Percentiles rank a stretch among this genome's conserved stretches.
Evolutionary conservation across 2,888 invertebrate genomes (phyloP).

Genomic region (Sussaba pulchella): DNA sequence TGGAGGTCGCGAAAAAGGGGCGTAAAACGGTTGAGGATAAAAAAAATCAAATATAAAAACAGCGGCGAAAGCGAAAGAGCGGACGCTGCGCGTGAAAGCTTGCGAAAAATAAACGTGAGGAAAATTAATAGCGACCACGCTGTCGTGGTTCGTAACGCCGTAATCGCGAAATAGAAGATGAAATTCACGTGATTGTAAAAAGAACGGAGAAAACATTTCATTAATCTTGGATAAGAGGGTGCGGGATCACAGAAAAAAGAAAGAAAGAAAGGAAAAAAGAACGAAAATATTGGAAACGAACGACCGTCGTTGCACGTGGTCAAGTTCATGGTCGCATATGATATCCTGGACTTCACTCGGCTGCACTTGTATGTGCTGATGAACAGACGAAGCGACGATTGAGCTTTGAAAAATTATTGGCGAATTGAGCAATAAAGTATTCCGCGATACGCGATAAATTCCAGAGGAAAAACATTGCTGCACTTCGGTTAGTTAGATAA

Average conservation of each 20-base stretch:
- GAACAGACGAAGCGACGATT: constrained; percentile 57
- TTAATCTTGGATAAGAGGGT: constrained; percentile 39
- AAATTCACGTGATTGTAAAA: constrained; percentile 14
- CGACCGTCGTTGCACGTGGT: background rate
- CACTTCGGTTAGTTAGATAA: constrained; percentile 31
- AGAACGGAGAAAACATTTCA: constrained; percentile 42
- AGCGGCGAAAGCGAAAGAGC: constrained; percentile 12
- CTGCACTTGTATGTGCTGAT: constrained; percentile 33
- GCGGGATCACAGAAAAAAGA: background rate
- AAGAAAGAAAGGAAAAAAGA: constrained; percentile 29
- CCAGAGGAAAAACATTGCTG: constrained; percentile 44
- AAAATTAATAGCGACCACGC: constrained; percentile 52
- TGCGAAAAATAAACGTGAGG: constrained; percentile 44
- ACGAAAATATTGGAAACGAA: too few species aligned
- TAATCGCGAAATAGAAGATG: constrained; percentile 22
- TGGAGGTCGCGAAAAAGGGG: background rate
- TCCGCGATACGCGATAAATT: constrained; percentile 56
- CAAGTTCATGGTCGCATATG: constrained; percentile 18
- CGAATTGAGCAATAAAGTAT: constrained; percentile 48
- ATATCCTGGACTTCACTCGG: background rate
- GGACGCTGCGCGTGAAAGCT: constrained; percentile 16
- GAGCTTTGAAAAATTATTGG: background rate
- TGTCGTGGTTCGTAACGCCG: constrained; percentile 27
- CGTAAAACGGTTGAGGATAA: background rate
- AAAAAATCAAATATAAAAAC: constrained; percentile 6